Percentiles rank a stretch among this genome's conserved stretches.
These are phyloP conservation scores for Fistularia tabacaria DNA, from an alignment of 2,797 vertebrate species.

Conservation along the genomic window DNA sequence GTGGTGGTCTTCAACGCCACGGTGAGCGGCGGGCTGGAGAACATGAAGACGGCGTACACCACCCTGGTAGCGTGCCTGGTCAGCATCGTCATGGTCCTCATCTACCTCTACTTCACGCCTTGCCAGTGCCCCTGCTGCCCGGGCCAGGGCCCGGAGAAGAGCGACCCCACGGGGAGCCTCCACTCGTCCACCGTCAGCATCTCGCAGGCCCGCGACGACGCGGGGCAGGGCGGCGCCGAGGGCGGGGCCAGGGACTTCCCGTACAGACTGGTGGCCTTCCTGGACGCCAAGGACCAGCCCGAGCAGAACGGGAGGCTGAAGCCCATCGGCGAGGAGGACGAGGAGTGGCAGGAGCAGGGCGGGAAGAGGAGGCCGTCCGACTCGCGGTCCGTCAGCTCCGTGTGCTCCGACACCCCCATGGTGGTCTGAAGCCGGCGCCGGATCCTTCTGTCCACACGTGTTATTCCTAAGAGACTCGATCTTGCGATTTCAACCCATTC, in stretches of 20 bases:
- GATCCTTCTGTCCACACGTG: neutral
- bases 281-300: conserved; percentile 75
- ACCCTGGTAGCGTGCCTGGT: conserved; percentile 90
- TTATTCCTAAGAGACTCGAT: neutral
- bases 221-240: conserved; percentile 17
- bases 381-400: conserved; percentile 86
- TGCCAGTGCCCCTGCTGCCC: conserved; percentile 85
- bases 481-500: no score
- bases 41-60: conserved; percentile 94
- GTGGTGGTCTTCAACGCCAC: conserved; percentile 89
- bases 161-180: conserved; percentile 80
- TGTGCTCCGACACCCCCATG: conserved; percentile 91
- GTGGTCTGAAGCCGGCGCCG: conserved; percentile 88
- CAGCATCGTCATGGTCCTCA: conserved; percentile 87
- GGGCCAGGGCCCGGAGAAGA: conserved; percentile 66
- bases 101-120: conserved; percentile 94
- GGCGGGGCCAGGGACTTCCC: conserved; percentile 64
- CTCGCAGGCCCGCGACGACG: conserved; percentile 77
- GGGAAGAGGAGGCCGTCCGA: conserved; percentile 83
- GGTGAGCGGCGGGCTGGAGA: conserved; percentile 75
- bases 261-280: conserved; percentile 73
- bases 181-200: conserved; percentile 88
- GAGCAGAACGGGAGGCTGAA: conserved; percentile 92
- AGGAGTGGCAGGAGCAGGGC: conserved; percentile 58
- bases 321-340: conserved; percentile 75